These are phyloP conservation scores for Toxotes jaculatrix DNA, from an alignment of 2,113 vertebrate genomes.

Conservation along the genomic window DNA sequence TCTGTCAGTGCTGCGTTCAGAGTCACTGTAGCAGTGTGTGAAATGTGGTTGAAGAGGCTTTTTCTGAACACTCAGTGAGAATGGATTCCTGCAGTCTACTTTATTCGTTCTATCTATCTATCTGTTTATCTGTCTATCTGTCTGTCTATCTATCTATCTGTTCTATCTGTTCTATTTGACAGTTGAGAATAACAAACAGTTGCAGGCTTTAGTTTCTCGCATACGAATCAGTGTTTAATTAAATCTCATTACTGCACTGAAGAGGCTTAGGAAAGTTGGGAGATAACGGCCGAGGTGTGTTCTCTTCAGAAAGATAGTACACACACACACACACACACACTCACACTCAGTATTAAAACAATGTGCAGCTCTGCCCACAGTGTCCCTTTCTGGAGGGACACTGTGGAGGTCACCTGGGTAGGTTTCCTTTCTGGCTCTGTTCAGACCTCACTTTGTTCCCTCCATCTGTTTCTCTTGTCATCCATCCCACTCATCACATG, in stretches of 20 bases:
- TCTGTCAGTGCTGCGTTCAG: conserved; percentile 21
- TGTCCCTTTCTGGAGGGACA: neutral
- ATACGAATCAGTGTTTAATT: too few relatives aligned
- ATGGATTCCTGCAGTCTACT: neutral
- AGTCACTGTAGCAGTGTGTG: neutral
- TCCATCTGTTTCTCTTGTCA: neutral
- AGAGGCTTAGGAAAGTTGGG: too few relatives aligned
- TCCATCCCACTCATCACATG: too few relatives aligned
- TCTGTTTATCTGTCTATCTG: too few relatives aligned
- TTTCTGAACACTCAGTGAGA: neutral
- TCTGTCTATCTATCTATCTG: too few relatives aligned
- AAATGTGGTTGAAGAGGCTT: neutral
- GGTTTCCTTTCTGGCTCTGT: too few relatives aligned
- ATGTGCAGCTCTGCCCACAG: neutral
- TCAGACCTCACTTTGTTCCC: neutral
- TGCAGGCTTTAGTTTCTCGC: too few relatives aligned
- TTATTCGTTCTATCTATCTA: too few relatives aligned
- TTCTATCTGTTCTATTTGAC: too few relatives aligned
- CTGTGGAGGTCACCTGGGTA: neutral
- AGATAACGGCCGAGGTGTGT: too few relatives aligned
- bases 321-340: neutral
- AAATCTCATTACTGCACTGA: too few relatives aligned
- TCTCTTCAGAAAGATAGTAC: neutral
- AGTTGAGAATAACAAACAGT: too few relatives aligned
- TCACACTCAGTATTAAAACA: neutral